Conservation (phyloP, 1,140 invertebrate species). For the Diorhabda carinulata region DNA sequence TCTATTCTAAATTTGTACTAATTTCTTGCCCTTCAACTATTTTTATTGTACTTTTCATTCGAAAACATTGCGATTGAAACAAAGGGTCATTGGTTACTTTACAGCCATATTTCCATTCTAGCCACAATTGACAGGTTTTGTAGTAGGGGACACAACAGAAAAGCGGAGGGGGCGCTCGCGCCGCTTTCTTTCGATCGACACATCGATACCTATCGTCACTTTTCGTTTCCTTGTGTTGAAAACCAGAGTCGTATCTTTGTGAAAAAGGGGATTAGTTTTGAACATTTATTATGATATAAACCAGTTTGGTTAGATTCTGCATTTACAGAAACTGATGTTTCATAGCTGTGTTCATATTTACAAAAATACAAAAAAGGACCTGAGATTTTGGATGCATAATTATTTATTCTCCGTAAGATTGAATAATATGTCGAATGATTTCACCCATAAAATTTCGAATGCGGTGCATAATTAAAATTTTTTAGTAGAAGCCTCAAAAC, state of each 20-base stretch:
- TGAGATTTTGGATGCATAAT: no score
- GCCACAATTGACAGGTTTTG: slow-evolving; percentile 26
- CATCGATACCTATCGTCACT: slow-evolving; percentile 9
- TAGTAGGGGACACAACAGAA: slow-evolving; percentile 12
- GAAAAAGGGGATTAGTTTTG: no score
- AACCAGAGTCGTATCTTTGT: not conserved
- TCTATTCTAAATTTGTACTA: slow-evolving; percentile 19
- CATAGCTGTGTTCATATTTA: no score
- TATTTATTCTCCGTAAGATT: no score
- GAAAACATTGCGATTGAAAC: slow-evolving; percentile 39
- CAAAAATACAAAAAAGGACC: no score
- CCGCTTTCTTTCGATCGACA: slow-evolving; percentile 21
- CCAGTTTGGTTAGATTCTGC: no score
- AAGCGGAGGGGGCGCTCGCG: slow-evolving; percentile 15
- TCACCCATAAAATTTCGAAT: not conserved
- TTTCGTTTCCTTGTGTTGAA: slow-evolving; percentile 12
- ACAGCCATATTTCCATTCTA: slow-evolving; percentile 38
- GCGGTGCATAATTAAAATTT: not conserved
- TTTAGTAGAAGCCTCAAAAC: not conserved
- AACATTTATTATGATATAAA: no score
- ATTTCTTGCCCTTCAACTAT: slow-evolving; percentile 13
- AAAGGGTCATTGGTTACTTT: slow-evolving; percentile 44
- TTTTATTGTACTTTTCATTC: slow-evolving; percentile 29
- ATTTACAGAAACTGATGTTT: no score
- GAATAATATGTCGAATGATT: no score